Evolutionary conservation across 2,113 vertebrate genomes (phyloP), one percentile per base, ranked within the genome.

Genomic region (Gnathonemus echidnorhynchus): DNA sequence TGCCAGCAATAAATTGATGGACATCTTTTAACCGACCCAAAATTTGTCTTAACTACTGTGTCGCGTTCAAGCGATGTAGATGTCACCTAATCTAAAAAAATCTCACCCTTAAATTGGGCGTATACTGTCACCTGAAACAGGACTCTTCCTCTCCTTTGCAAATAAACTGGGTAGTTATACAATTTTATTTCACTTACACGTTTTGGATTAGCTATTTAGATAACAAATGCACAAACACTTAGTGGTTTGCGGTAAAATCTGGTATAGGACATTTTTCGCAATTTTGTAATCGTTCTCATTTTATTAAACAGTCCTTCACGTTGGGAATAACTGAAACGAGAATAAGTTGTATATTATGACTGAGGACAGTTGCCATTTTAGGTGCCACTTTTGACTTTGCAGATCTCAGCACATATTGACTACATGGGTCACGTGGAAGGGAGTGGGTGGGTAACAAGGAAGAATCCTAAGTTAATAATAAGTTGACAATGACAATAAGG

Each of bases 321-420:
- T 2, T 80, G 70, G 70, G 31, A 35, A 77, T 77, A 77, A 39
- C 31, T 77, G 31, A 77, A 39, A 13, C 13, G 35, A 42, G 35
- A 80, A 39, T 80, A 42, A 80, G 35, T 39, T 19, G 11, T 42
- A 80, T 80, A 15, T 42, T 80, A 42, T 42, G 15, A 27, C 74
- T 42, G 74, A 80, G 15, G 35, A 80, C 74, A 80, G 74, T 80
- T 80, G 35, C 74, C 74, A 80, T 80, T 80, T 80, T 80, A 80
- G 74, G 74, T 80, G 35, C 31, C 35, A 42, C 74, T 80, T 80
- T 80, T 80, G 74, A 80, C 74, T 39, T 35, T 80, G 74, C 35
- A 35, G 74, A 42, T 80, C 35, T 80, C 74, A 42, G 74, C 74
- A 80, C 5, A 80, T 80, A 19, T 39, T 39, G 74, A 80, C 35